Base-by-base conservation (phyloP, 2,888 invertebrate genomes). In the Lochmaea crataegi region DNA sequence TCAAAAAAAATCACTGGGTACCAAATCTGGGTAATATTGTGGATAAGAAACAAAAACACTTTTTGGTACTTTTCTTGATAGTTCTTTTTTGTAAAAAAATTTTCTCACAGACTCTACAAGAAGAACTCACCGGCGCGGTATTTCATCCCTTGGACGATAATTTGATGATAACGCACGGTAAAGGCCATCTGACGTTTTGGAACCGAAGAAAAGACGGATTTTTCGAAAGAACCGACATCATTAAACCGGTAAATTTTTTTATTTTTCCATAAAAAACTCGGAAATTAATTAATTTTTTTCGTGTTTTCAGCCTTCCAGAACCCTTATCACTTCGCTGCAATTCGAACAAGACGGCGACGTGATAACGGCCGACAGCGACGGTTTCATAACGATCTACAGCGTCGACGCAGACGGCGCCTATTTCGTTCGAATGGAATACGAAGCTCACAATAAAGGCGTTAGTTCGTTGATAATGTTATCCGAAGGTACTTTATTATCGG, bases 141-240 rank as follows among this genome's bases (percentile, higher is more conserved):
- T 97, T 97, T 86, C 97, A 97, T 86, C 96, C 97, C 0, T 88
- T 95, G 42, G 97, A 97, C 83, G 96, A 97, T 84, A 96, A 96
- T 86, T 89, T 96, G 32, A 91, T 97, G 75, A 95, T 97, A 77
- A 97, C 96, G 0, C 96, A 95, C 83, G 97, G 97, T 2, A 94
- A 94, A 79, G 96, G 96, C 0, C 96, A 97, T 84, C 87, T 97
- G 76, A 95, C 96, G 0, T 96, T 97, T 86, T 97, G 97, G 97
- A 96, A 95, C 82, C 90, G 96, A 72, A 89, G 95, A 75, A 96
- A 96, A 88, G 96, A 96, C 84, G 96, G 96, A 56, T 96, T 94
- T 88, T 96, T 94, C 83, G 96, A 94, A 88, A 90, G 95, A 75
- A 95, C 95, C 0, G 96, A 96, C 81, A 95, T 96, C 68, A 93